Conservation (phyloP, 2,113 vertebrate species). For the Phaetusa simplex region DNA sequence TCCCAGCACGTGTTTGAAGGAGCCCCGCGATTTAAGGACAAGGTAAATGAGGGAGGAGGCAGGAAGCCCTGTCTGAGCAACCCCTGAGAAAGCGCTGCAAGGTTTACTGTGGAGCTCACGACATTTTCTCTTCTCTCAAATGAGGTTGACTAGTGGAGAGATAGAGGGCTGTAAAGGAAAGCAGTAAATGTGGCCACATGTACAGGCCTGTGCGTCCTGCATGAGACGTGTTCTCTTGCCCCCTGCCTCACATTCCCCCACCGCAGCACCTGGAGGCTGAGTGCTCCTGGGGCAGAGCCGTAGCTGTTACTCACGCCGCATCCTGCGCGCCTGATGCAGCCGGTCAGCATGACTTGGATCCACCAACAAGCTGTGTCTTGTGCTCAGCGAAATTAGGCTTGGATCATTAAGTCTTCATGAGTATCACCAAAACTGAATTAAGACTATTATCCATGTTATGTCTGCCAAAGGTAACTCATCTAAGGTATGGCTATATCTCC, state of each 20-base stretch:
- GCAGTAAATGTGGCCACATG: neutral
- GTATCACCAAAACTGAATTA: constrained; percentile 13
- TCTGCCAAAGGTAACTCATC: neutral
- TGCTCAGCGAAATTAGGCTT: neutral
- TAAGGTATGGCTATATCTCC: neutral
- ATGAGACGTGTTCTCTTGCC: rapidly evolving
- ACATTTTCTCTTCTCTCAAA: neutral
- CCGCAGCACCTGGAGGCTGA: neutral
- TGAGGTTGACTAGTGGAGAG: neutral
- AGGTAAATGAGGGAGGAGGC: neutral
- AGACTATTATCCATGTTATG: neutral
- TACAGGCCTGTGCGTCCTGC: neutral
- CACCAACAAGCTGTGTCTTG: neutral
- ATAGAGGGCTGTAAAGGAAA: neutral
- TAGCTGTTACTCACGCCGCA: neutral
- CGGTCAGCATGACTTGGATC: neutral
- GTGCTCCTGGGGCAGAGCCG: neutral
- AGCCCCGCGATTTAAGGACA: neutral
- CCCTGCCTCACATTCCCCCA: neutral
- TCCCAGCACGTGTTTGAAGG: neutral
- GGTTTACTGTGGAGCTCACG: neutral
- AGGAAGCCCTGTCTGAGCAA: neutral
- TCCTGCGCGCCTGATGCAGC: neutral
- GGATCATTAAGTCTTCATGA: constrained; percentile 6
- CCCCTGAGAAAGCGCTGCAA: neutral